Conservation (phyloP, 2,888 invertebrate species). For the Odontothrips loti region DNA sequence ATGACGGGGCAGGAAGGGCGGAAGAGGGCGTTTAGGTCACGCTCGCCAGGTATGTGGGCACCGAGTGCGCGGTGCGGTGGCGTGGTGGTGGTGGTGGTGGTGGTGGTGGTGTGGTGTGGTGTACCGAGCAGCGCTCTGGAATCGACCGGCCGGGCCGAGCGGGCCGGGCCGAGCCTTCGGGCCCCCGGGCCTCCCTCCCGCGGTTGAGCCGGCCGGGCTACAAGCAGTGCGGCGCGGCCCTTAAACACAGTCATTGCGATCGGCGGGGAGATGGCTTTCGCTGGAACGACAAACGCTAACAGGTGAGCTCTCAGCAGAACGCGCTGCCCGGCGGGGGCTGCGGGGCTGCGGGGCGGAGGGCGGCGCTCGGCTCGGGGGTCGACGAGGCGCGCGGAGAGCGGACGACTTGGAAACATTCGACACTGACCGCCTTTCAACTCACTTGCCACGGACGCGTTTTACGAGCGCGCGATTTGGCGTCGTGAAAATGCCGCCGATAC, state of each 20-base stretch:
- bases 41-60: too few relatives aligned
- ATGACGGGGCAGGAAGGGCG: too few relatives aligned
- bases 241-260: conserved; percentile 21
- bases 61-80: too few relatives aligned
- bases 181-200: too few relatives aligned
- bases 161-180: not conserved
- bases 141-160: not conserved
- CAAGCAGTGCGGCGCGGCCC: not conserved
- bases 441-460: not conserved
- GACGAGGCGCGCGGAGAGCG: not conserved
- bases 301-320: conserved; percentile 15
- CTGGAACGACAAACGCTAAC: not conserved
- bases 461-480: not conserved
- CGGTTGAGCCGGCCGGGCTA: too few relatives aligned
- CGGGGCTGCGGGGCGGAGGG: not conserved
- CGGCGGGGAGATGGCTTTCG: not conserved
- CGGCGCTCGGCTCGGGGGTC: not conserved
- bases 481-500: not conserved
- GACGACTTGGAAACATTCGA: not conserved
- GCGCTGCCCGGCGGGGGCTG: not conserved
- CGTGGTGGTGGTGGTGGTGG: too few relatives aligned
- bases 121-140: too few relatives aligned
- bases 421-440: conserved; percentile 7
- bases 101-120: too few relatives aligned
- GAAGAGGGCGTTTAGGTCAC: too few relatives aligned